These are phyloP conservation scores for Rhagologus leucostigma DNA, from an alignment of 2,113 vertebrate genomes.

Conservation along the genomic window DNA sequence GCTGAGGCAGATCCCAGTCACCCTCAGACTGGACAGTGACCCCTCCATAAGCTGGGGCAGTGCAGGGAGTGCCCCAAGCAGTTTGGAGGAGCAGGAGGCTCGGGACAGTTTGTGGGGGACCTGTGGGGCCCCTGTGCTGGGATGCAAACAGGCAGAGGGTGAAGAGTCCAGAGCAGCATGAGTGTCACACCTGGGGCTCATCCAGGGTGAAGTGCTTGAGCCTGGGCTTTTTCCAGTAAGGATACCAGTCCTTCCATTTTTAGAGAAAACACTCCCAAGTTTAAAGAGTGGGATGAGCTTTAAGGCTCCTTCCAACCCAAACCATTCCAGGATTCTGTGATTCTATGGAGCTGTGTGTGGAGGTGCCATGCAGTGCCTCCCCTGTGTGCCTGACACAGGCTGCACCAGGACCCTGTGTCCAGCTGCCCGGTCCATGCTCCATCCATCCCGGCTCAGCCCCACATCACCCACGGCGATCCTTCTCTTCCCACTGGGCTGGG, in stretches of 20 bases:
- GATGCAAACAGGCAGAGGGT: neutral
- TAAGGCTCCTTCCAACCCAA: neutral
- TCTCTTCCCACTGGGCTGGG: neutral
- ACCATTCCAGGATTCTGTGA: neutral
- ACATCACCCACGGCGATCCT: rapidly evolving
- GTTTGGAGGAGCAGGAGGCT: neutral
- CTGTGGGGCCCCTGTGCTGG: neutral
- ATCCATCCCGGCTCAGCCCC: neutral
- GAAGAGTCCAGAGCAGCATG: neutral
- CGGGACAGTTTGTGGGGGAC: too few relatives aligned
- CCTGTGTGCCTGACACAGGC: neutral
- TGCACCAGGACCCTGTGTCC: neutral
- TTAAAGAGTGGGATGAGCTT: neutral
- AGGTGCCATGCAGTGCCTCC: neutral
- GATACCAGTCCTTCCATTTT: neutral
- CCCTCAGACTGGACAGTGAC: neutral
- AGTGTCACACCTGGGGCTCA: neutral
- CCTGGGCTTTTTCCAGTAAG: neutral
- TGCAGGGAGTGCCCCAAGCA: neutral
- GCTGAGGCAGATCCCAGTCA: neutral
- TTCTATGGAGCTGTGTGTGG: rapidly evolving
- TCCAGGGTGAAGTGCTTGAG: neutral
- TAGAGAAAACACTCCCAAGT: neutral
- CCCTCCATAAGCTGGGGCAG: neutral
- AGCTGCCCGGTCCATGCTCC: neutral